Conservation (phyloP, 1,140 invertebrate genomes). For the Tetranychus urticae region DNA sequence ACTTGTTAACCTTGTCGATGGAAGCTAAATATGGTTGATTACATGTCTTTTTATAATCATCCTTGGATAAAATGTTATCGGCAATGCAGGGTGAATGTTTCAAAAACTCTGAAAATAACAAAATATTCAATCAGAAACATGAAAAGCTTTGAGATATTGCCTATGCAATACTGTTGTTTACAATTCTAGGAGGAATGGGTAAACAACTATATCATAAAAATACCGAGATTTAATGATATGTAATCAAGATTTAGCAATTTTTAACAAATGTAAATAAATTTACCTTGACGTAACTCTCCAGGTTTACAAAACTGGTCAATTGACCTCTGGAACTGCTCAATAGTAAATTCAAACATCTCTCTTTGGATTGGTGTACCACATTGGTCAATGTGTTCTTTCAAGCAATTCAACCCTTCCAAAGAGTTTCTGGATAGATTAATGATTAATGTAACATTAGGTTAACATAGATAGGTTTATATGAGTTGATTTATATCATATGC, state of each 20-base stretch:
- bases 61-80: conserved; percentile 7
- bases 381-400: conserved; percentile 13
- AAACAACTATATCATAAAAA: no score
- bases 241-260: not conserved
- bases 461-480: no score
- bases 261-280: not conserved
- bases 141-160: no score
- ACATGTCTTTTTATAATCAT: conserved; percentile 3
- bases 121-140: no score
- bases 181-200: no score
- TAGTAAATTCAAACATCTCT: conserved; percentile 13
- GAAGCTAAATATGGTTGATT: conserved; percentile 1
- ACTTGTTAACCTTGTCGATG: not conserved
- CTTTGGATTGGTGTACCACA: conserved; percentile 16
- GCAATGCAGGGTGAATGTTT: conserved; percentile 9
- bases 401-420: conserved; percentile 10
- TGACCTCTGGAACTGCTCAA: conserved; percentile 12
- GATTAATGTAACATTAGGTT: no score
- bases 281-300: conserved; percentile 3
- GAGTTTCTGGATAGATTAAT: not conserved
- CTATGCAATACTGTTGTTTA: no score
- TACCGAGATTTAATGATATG: not conserved
- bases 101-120: conserved; percentile 5
- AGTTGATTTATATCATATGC: no score
- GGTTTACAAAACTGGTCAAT: conserved; percentile 13